phyloP scores from a whole-genome alignment of 1,140 invertebrate genomes.

The Choristoneura fumiferana region DNA sequence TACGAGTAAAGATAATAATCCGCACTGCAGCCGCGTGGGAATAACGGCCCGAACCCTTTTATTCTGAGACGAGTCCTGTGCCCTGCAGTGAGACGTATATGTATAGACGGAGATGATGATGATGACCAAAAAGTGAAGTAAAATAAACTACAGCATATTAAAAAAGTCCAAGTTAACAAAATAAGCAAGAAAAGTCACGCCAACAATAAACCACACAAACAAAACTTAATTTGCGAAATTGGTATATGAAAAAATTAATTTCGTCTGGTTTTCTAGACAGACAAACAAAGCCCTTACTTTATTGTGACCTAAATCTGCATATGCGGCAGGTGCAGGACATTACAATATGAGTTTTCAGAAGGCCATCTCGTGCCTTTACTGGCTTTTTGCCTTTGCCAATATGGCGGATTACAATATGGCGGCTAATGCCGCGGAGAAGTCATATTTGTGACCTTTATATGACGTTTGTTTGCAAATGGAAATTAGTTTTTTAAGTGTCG shows the following conservation, averaged over 20 bases:
- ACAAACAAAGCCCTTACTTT: background rate
- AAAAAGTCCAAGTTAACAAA: too few species aligned
- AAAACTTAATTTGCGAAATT: slow-evolving; percentile 4
- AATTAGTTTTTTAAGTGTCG: background rate
- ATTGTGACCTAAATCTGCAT: background rate
- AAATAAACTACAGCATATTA: too few species aligned
- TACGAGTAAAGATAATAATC: too few species aligned
- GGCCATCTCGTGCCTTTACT: background rate
- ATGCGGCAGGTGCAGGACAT: background rate
- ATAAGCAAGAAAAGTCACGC: too few species aligned
- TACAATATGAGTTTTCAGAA: slow-evolving; percentile 17
- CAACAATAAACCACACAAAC: background rate
- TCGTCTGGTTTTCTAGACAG: slow-evolving; percentile 3
- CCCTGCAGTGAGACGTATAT: too few species aligned
- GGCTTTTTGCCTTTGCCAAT: background rate
- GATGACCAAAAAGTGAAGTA: too few species aligned
- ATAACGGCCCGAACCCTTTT: too few species aligned
- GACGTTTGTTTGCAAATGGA: background rate
- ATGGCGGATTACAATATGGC: background rate
- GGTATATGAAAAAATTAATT: slow-evolving; percentile 1
- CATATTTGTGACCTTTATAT: too few species aligned
- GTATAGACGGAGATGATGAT: too few species aligned
- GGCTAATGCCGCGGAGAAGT: background rate
- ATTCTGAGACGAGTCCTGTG: too few species aligned
- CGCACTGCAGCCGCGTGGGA: too few species aligned